Base-by-base conservation (phyloP, 2,113 vertebrate genomes). In the Callocephalon fimbriatum region DNA sequence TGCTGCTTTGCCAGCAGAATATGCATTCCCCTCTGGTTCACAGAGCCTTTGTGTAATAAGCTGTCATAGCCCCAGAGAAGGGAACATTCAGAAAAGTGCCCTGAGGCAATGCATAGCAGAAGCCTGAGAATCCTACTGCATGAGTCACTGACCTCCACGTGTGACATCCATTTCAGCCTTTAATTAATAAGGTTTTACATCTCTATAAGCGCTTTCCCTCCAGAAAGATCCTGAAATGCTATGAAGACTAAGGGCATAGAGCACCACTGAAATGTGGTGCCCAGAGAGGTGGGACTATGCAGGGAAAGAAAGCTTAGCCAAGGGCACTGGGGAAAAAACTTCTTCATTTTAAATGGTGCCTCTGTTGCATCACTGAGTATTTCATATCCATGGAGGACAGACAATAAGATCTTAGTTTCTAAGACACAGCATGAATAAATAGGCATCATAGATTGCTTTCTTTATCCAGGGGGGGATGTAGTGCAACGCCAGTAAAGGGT, bases 131-230 rank as follows among this genome's bases (percentile, higher is more conserved):
- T 97, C 86, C 25, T 90, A 51, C 87, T 77, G 78, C 88, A 85
- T 96, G 96, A 97, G 93, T 97, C 95, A 95, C 91, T 96, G 96
- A 95, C 95, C 96, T 94, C 94, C 84, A 77, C 87, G 94, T 76
- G 68, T 73, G 80, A 78, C 76, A 87, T 82, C 81, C 86, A 90
- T 90, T 94, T 80, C 54, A 73, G 88, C 82, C 95, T 97, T 95
- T 96, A 94, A 96, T 97, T 93, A 95, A 92, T 95, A 88, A 86
- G 62, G 37, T 82, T 96, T 90, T 93, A 80, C 88, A 94, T 95
- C 92, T 97, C 93, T 85, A 59, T 86, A 63, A 63, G 85, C 74
- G 45, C 72, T 86, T 96, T 86, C 92, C 90, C 80, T 96, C 91
- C 77, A 90, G 84, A 92, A 95, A 87, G 75, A 78, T 88, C 81